Percentiles rank a stretch among this genome's conserved stretches.
Evolutionary conservation across 2,888 invertebrate genomes (phyloP).

Genomic region (Diogma glabrata): DNA sequence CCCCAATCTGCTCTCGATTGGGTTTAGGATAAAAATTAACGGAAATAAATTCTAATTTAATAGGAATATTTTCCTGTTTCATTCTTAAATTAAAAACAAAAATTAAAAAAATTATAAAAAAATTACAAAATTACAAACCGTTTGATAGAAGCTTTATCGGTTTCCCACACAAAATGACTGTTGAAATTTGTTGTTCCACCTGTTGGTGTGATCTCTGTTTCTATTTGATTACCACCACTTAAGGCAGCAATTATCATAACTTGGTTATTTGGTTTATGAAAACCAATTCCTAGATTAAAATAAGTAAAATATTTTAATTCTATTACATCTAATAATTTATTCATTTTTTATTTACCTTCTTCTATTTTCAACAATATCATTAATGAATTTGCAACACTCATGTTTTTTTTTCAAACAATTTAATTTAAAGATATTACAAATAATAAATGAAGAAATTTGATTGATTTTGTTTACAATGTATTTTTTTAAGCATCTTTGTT

Average conservation of each 20-base stretch:
- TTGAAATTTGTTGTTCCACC: constrained; percentile 50
- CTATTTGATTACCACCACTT: constrained; percentile 52
- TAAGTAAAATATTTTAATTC: too few relatives aligned
- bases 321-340: constrained; percentile 3
- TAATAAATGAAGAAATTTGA: background rate
- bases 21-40: constrained; percentile 39
- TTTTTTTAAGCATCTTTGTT: too few relatives aligned
- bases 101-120: too few relatives aligned
- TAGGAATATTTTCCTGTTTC: constrained; percentile 57
- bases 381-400: constrained; percentile 21
- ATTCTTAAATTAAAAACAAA: constrained; percentile 50
- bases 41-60: constrained; percentile 57
- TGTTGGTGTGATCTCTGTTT: constrained; percentile 52
- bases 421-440: constrained; percentile 7
- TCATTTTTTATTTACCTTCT: constrained; percentile 26
- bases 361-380: constrained; percentile 30
- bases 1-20: constrained; percentile 49
- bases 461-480: background rate
- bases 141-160: constrained; percentile 56
- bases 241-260: constrained; percentile 48
- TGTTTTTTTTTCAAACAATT: constrained; percentile 7
- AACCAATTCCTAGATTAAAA: constrained; percentile 47
- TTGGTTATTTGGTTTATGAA: constrained; percentile 40
- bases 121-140: too few relatives aligned
- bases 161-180: constrained; percentile 69